phyloP scores from a whole-genome alignment of 2,113 vertebrate species.

The Psammodynastes pulverulentus region DNA sequence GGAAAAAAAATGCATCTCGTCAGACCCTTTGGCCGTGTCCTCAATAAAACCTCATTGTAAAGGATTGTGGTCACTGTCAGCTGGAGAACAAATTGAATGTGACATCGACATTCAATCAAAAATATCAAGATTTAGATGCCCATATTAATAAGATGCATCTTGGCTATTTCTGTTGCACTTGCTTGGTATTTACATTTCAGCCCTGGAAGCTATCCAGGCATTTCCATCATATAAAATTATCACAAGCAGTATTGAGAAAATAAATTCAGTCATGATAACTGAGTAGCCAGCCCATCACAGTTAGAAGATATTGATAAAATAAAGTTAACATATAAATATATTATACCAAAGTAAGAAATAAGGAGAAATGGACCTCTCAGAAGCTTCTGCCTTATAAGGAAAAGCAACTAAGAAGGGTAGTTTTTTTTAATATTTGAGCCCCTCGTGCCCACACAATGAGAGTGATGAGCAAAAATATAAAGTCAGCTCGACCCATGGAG shows the following conservation, averaged over 20 bases:
- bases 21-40: background rate
- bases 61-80: background rate
- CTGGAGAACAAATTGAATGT: background rate
- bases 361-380: background rate
- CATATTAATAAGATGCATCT: background rate
- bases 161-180: background rate
- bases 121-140: accelerated
- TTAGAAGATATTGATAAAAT: constrained; percentile 78
- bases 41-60: background rate
- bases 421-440: background rate
- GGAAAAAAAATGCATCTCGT: background rate
- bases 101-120: accelerated
- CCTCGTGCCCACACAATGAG: background rate
- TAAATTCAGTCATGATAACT: constrained; percentile 82
- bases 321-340: constrained; percentile 73
- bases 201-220: constrained; percentile 63
- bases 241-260: constrained; percentile 71
- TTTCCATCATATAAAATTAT: constrained; percentile 72
- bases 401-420: background rate
- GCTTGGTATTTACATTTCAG: constrained; percentile 13
- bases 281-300: constrained; percentile 76
- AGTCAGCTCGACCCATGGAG: background rate
- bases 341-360: background rate
- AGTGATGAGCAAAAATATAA: background rate
- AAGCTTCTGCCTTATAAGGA: background rate